Evolutionary conservation across 2,888 invertebrate genomes (phyloP).

Genomic region (Cephus rjabovi): DNA sequence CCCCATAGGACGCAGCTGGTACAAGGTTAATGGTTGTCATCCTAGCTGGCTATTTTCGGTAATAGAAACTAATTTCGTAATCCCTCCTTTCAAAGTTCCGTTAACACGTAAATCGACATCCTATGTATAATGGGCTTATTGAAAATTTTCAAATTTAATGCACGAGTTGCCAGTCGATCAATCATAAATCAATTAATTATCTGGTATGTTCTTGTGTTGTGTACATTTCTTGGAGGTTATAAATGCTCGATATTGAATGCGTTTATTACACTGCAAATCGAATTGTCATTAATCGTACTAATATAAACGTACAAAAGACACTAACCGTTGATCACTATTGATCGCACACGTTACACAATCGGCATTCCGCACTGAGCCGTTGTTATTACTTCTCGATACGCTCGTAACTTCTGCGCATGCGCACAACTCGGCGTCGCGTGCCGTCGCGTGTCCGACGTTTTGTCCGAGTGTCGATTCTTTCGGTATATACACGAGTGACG

Average conservation of each 20-base stretch:
- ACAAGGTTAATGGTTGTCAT: slow-evolving; percentile 49
- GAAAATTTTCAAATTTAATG: background rate
- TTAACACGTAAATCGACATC: background rate
- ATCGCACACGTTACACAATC: background rate
- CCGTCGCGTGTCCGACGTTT: background rate
- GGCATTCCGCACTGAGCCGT: background rate
- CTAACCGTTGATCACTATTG: background rate
- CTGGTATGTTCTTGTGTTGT: background rate
- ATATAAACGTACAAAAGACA: background rate
- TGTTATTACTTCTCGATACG: background rate
- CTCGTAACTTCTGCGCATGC: background rate
- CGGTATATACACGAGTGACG: no score
- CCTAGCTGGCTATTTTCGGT: slow-evolving; percentile 48
- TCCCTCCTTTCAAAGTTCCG: background rate
- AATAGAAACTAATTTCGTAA: slow-evolving; percentile 48
- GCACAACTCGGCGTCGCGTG: background rate
- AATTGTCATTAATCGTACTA: background rate
- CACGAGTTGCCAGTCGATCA: background rate
- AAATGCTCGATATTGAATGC: background rate
- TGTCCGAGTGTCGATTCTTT: background rate
- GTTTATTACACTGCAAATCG: background rate
- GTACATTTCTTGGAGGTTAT: background rate
- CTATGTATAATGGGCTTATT: background rate
- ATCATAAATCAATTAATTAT: background rate
- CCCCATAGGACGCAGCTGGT: slow-evolving; percentile 44